These are phyloP conservation scores for Neomicropteryx cornuta DNA, from an alignment of 1,140 invertebrate species.

Conservation along the genomic window DNA sequence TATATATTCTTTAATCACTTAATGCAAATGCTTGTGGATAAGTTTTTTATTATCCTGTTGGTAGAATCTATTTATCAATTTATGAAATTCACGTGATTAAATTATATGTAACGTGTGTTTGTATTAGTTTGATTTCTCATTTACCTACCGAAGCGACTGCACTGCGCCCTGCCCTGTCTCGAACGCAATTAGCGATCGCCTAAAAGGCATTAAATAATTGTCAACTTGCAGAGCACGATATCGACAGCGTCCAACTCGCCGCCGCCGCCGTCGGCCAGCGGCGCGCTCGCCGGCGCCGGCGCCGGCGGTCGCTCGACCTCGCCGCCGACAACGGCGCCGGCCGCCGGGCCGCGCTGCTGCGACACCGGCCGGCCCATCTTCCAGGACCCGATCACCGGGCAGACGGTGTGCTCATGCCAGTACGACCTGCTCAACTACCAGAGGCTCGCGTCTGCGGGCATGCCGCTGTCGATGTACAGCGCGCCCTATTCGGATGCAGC, in stretches of 20 bases:
- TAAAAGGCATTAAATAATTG: constrained; percentile 41
- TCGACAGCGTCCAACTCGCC: constrained; percentile 48
- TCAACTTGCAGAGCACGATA: constrained; percentile 41
- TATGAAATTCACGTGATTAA: too few relatives aligned
- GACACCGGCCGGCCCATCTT: constrained; percentile 85
- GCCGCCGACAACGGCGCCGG: constrained; percentile 38
- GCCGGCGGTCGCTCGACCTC: constrained; percentile 36
- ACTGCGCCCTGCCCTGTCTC: neutral
- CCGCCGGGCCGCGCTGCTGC: constrained; percentile 60
- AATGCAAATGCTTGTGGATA: too few relatives aligned
- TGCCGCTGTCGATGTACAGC: constrained; percentile 65
- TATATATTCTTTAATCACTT: too few relatives aligned
- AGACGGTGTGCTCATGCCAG: constrained; percentile 88
- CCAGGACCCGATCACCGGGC: constrained; percentile 84
- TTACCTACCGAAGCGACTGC: constrained; percentile 1
- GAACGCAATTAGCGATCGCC: constrained; percentile 14
- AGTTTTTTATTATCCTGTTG: too few relatives aligned
- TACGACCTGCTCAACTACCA: constrained; percentile 73
- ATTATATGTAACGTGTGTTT: too few relatives aligned
- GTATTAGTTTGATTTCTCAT: too few relatives aligned
- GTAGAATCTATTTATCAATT: too few relatives aligned
- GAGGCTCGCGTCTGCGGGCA: constrained; percentile 55
- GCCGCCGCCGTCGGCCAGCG: constrained; percentile 40
- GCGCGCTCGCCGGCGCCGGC: constrained; percentile 36
- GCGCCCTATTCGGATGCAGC: constrained; percentile 61